Conservation (phyloP, 2,113 vertebrate species). For the Tetrax tetrax region DNA sequence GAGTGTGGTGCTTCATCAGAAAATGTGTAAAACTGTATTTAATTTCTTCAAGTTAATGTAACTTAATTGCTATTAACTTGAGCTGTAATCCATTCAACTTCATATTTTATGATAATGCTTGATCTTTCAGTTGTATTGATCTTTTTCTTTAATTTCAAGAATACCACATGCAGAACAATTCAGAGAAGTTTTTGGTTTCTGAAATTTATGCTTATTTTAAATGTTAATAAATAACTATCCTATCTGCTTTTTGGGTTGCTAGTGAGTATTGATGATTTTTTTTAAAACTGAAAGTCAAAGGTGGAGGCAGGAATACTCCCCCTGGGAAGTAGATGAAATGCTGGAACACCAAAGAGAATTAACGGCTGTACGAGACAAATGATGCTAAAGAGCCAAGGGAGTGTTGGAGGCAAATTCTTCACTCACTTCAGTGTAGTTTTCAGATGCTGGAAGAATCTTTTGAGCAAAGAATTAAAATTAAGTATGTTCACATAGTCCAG, state of each 20-base stretch:
- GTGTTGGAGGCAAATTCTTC: background rate
- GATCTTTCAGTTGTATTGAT: slow-evolving; percentile 17
- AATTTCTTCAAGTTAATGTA: slow-evolving; percentile 55
- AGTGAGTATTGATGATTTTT: background rate
- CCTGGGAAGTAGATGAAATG: background rate
- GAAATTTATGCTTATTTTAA: slow-evolving; percentile 41
- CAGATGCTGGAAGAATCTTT: background rate
- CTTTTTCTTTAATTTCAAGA: background rate
- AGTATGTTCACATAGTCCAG: background rate
- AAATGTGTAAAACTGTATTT: slow-evolving; percentile 21
- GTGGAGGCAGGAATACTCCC: background rate
- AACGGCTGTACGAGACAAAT: background rate
- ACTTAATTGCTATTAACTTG: slow-evolving; percentile 47
- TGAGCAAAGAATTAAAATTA: background rate
- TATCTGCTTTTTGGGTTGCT: slow-evolving; percentile 2
- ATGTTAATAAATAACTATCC: slow-evolving; percentile 58
- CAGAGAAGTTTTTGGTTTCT: slow-evolving; percentile 31
- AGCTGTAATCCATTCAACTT: slow-evolving; percentile 25
- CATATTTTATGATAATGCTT: background rate
- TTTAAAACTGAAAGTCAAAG: background rate
- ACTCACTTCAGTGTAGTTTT: background rate
- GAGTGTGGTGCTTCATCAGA: slow-evolving; percentile 42
- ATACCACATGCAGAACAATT: background rate
- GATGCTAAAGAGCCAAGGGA: background rate
- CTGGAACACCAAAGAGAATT: background rate